phyloP scores from a whole-genome alignment of 2,113 vertebrate genomes.

The Hydrochoerus hydrochaeris region DNA sequence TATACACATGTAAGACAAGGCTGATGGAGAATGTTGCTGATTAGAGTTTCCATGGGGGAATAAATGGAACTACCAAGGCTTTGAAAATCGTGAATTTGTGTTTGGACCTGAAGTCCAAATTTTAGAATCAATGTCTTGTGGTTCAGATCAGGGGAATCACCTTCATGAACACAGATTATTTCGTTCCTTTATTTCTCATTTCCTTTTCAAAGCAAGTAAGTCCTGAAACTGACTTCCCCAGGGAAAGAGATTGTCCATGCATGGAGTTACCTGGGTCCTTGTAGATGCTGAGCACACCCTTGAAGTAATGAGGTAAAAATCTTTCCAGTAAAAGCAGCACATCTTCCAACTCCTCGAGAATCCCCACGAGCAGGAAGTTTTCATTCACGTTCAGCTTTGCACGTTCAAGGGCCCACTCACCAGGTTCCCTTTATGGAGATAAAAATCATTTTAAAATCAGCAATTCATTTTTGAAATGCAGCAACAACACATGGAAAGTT shows the following conservation, averaged over 20 bases:
- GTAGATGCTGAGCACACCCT: constrained; percentile 96
- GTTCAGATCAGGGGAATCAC: neutral
- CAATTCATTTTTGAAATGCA: neutral
- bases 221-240: neutral
- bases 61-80: neutral
- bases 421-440: constrained; percentile 92
- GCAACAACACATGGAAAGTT: neutral
- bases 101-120: neutral
- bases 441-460: constrained; percentile 15
- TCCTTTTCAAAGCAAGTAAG: neutral
- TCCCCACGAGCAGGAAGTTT: constrained; percentile 98
- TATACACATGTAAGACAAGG: accelerated
- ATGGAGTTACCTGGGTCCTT: constrained; percentile 94
- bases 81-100: neutral
- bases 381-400: constrained; percentile 97
- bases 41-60: neutral
- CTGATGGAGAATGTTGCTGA: accelerated
- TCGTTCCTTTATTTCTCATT: neutral
- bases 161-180: neutral
- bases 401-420: constrained; percentile 96
- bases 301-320: constrained; percentile 99
- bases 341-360: constrained; percentile 98
- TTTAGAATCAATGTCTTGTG: accelerated
- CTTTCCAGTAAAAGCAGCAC: constrained; percentile 98
- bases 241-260: too few relatives aligned